Conservation (phyloP, 2,888 invertebrate genomes). For the Lasioglossum lativentre region DNA sequence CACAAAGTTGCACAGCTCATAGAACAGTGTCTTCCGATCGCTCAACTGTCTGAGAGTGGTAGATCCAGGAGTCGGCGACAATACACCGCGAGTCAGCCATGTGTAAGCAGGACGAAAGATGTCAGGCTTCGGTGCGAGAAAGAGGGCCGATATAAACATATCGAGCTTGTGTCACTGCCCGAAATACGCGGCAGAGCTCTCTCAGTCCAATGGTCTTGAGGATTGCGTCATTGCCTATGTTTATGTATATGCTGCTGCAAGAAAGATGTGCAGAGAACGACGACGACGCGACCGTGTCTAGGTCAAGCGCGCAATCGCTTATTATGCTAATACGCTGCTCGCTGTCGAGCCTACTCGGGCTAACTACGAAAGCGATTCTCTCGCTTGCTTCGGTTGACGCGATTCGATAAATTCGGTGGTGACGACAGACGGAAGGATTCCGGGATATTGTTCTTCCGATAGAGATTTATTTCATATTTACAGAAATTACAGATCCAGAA, state of each 20-base stretch:
- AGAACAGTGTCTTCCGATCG: background rate
- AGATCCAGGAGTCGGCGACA: constrained; percentile 34
- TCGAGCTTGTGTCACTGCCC: constrained; percentile 69
- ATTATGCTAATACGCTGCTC: constrained; percentile 23
- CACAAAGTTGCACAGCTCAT: background rate
- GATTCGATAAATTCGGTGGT: constrained; percentile 26
- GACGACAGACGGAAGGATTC: constrained; percentile 3
- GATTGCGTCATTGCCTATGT: constrained; percentile 58
- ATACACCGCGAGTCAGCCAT: constrained; percentile 32
- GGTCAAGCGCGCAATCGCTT: constrained; percentile 29
- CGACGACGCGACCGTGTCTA: constrained; percentile 23
- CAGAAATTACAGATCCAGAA: constrained; percentile 71
- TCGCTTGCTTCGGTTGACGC: constrained; percentile 13
- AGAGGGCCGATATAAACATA: constrained; percentile 66
- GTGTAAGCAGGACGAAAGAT: constrained; percentile 36
- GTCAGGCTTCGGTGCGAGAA: constrained; percentile 18
- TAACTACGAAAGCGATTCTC: background rate
- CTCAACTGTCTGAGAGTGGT: constrained; percentile 41
- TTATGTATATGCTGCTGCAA: constrained; percentile 26
- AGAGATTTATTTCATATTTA: constrained; percentile 73
- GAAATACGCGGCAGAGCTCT: constrained; percentile 67
- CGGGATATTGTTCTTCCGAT: constrained; percentile 33
- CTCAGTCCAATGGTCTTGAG: constrained; percentile 44
- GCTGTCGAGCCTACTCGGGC: background rate
- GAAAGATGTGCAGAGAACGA: constrained; percentile 18